phyloP scores from a whole-genome alignment of 2,113 vertebrate species.

The Macaca mulatta region DNA sequence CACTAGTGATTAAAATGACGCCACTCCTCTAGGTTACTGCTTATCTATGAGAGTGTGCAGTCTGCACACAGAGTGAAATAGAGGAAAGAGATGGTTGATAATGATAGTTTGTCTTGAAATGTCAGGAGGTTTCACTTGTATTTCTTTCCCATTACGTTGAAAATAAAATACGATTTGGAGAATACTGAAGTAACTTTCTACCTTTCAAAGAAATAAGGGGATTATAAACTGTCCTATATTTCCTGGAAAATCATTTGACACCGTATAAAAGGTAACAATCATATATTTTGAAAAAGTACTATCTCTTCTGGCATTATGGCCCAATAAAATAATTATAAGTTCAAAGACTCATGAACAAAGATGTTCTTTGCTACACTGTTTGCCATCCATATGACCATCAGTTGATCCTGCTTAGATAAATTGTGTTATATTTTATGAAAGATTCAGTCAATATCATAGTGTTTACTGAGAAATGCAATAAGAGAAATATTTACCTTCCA shows the following conservation, averaged over 20 bases:
- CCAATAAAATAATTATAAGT: background rate
- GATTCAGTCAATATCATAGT: background rate
- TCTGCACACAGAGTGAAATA: background rate
- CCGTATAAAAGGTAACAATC: background rate
- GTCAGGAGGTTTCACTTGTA: background rate
- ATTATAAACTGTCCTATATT: background rate
- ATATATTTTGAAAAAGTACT: background rate
- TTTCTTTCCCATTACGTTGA: background rate
- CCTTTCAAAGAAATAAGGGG: background rate
- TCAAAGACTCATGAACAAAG: background rate
- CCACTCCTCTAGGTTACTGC: background rate
- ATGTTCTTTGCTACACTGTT: background rate
- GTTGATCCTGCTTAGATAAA: background rate
- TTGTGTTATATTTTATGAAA: background rate
- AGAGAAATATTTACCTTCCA: background rate
- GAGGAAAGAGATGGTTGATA: background rate
- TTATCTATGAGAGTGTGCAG: background rate
- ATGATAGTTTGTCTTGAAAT: background rate
- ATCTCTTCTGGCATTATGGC: background rate
- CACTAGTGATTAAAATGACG: background rate
- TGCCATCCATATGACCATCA: background rate
- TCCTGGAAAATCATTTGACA: background rate
- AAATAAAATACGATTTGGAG: background rate
- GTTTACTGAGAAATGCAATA: background rate
- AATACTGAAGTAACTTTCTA: conserved; percentile 13